Percentiles rank a stretch among this genome's conserved stretches.
Evolutionary conservation across 92 coral and sea anemone species (phyloP).

Genomic region (Isaurus tuberculatus): DNA sequence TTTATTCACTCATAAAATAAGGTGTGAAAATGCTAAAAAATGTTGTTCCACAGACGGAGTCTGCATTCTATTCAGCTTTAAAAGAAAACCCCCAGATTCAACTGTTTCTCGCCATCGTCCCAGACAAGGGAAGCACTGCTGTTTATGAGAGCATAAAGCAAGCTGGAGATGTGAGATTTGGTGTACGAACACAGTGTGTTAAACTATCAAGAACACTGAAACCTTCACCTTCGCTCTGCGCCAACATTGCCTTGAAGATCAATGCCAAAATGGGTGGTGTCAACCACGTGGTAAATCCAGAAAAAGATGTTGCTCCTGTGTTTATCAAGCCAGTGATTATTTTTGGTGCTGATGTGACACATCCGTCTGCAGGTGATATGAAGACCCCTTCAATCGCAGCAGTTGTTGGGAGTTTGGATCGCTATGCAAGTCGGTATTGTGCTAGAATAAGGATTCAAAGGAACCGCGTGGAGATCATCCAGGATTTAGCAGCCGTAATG

Average conservation of each 20-base stretch:
- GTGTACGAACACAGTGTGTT: slow-evolving; percentile 87
- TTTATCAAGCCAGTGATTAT: slow-evolving; percentile 79
- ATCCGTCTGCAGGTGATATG: slow-evolving; percentile 82
- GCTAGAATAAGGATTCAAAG: slow-evolving; percentile 84
- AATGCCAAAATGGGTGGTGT: slow-evolving; percentile 95
- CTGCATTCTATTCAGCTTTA: slow-evolving; percentile 48
- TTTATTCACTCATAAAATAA: not conserved
- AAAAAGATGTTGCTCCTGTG: slow-evolving; percentile 56
- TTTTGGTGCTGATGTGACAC: slow-evolving; percentile 96
- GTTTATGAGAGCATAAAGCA: slow-evolving; percentile 81
- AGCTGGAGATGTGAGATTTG: slow-evolving; percentile 79
- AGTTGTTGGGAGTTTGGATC: slow-evolving; percentile 89
- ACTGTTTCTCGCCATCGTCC: slow-evolving; percentile 74
- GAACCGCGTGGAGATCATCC: slow-evolving; percentile 73
- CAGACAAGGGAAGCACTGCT: slow-evolving; percentile 56
- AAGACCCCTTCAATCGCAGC: slow-evolving; percentile 90
- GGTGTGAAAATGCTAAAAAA: no score
- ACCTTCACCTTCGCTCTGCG: slow-evolving; percentile 76
- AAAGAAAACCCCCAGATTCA: slow-evolving; percentile 54
- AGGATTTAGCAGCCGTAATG: slow-evolving; percentile 73
- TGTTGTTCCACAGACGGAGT: slow-evolving; percentile 66
- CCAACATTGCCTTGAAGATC: slow-evolving; percentile 89
- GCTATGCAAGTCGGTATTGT: slow-evolving; percentile 68
- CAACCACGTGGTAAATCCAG: slow-evolving; percentile 75
- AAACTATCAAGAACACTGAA: slow-evolving; percentile 55